These are phyloP conservation scores for Dicrurus megarhynchus DNA, from an alignment of 2,113 vertebrate genomes.

Conservation along the genomic window DNA sequence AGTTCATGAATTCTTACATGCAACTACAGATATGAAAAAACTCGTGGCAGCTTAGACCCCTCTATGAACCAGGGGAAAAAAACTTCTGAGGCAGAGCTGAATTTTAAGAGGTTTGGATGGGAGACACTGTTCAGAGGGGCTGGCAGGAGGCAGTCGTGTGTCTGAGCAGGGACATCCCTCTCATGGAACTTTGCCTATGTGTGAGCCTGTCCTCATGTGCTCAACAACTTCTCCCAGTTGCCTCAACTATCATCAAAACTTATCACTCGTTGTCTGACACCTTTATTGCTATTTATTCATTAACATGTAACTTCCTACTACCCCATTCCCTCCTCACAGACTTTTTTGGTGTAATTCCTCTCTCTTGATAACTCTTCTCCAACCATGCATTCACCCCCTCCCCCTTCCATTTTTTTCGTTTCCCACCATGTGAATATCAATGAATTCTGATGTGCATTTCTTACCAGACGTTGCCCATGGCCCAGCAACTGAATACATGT, in stretches of 20 bases:
- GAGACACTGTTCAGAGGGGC: neutral
- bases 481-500: neutral
- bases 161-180: neutral
- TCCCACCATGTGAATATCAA: neutral
- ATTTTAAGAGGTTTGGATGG: neutral
- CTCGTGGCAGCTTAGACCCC: neutral
- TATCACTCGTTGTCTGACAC: neutral
- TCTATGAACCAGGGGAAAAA: neutral
- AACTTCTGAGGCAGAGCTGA: neutral
- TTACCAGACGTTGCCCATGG: neutral
- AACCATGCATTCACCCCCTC: neutral
- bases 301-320: neutral
- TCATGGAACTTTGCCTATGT: neutral
- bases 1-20: neutral
- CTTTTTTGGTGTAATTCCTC: neutral
- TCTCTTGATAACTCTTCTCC: neutral
- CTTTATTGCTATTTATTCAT: neutral
- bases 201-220: neutral
- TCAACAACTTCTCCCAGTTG: neutral
- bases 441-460: neutral
- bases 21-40: neutral
- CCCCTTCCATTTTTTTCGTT: neutral
- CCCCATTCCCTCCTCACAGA: neutral
- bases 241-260: neutral
- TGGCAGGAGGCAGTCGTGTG: accelerated